Conservation (phyloP, 2,113 vertebrate species). For the Pseudopodoces humilis region DNA sequence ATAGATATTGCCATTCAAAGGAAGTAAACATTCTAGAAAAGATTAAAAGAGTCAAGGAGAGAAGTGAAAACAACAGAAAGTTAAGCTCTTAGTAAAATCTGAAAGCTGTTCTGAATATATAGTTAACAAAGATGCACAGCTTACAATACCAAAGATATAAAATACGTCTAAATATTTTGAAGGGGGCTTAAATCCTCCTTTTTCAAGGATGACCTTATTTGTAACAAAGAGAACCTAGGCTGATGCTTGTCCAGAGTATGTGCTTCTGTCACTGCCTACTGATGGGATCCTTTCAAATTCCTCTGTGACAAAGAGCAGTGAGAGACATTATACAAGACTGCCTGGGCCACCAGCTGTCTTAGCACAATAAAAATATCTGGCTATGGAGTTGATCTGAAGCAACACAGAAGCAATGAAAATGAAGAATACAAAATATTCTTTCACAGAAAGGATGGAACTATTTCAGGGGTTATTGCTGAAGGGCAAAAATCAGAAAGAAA, state of each 20-base stretch:
- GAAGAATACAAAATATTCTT: not conserved
- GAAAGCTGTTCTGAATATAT: not conserved
- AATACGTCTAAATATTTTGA: not conserved
- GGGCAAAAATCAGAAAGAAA: slow-evolving; percentile 22
- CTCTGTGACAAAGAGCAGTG: not conserved
- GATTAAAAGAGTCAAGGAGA: not conserved
- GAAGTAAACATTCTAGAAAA: not conserved
- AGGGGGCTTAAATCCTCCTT: not conserved
- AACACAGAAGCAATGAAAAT: slow-evolving; percentile 1
- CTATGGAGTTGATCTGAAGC: not conserved
- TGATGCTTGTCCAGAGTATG: not conserved
- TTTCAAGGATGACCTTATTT: not conserved
- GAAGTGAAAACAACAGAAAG: not conserved
- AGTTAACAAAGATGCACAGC: not conserved
- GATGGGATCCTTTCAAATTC: not conserved
- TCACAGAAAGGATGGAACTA: not conserved
- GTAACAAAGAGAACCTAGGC: not conserved
- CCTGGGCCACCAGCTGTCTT: not conserved
- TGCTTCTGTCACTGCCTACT: not conserved
- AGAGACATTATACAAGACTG: not conserved
- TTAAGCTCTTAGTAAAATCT: not conserved
- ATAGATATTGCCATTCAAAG: not conserved
- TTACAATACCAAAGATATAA: not conserved
- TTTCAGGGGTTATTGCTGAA: not conserved
- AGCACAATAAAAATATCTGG: not conserved